A percentile compares a stretch with the other conserved stretches of the same genome.
phyloP scores from a whole-genome alignment of 1,140 invertebrate genomes.

The Drosophila kanapiae region DNA sequence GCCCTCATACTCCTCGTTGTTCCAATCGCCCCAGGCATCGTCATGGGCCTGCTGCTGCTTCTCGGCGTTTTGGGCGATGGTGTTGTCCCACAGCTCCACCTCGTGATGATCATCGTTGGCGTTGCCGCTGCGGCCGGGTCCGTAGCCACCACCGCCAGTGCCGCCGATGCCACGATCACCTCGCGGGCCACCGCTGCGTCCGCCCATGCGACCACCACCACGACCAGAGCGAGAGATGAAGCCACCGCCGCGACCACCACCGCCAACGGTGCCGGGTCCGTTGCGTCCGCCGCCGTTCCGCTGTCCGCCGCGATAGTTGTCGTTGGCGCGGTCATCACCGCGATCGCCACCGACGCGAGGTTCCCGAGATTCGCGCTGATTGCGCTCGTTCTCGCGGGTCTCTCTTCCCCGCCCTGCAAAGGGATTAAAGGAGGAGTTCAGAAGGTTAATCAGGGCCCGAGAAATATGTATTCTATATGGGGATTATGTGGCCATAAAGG shows the following conservation, averaged over 20 bases:
- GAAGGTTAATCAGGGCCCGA: too few species aligned
- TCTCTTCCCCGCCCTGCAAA: conserved; percentile 82
- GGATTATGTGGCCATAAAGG: not conserved
- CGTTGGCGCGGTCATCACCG: conserved; percentile 84
- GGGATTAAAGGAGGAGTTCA: not conserved
- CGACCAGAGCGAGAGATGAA: conserved; percentile 85
- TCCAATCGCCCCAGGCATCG: conserved; percentile 91
- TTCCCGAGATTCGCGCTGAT: conserved; percentile 83
- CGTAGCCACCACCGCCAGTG: conserved; percentile 87
- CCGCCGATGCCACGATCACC: conserved; percentile 86
- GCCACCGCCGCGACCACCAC: conserved; percentile 84
- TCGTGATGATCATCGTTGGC: conserved; percentile 84
- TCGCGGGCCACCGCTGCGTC: conserved; percentile 82
- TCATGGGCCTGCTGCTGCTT: conserved; percentile 81
- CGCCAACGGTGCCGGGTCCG: conserved; percentile 65
- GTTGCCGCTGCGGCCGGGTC: conserved; percentile 84
- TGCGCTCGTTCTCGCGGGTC: conserved; percentile 84
- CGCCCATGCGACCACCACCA: conserved; percentile 86
- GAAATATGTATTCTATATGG: not conserved
- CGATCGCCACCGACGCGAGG: conserved; percentile 86
- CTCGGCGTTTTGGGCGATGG: conserved; percentile 80
- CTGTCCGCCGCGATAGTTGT: conserved; percentile 84
- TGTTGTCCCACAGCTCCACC: conserved; percentile 86
- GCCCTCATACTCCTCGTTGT: conserved; percentile 97
- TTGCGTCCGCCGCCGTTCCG: conserved; percentile 76